A percentile compares a stretch with the other conserved stretches of the same genome.
Evolutionary conservation across 2,797 vertebrate species (phyloP).

Genomic region (Chromis chromis): DNA sequence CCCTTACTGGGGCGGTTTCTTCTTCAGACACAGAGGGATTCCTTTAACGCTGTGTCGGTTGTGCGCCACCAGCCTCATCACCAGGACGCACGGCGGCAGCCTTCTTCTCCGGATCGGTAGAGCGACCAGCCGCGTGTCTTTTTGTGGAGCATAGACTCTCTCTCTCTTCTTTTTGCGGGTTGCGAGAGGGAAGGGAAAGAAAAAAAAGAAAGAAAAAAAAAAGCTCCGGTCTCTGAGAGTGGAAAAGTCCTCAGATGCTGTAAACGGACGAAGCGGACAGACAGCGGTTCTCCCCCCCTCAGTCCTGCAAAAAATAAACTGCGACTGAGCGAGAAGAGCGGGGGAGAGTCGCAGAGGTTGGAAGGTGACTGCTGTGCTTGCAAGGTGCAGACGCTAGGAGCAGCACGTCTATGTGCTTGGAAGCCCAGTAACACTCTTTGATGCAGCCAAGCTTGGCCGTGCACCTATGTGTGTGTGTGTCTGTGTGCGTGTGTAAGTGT

Average conservation of each 20-base stretch:
- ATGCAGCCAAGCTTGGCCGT: conserved; percentile 65
- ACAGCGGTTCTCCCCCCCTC: conserved; percentile 28
- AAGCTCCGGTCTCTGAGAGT: conserved; percentile 12
- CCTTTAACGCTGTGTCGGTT: conserved; percentile 77
- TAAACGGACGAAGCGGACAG: conserved; percentile 22
- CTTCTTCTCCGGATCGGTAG: conserved; percentile 65
- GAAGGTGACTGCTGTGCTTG: conserved; percentile 85
- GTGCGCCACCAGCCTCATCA: conserved; percentile 85
- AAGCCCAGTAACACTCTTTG: conserved; percentile 62
- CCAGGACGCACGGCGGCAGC: conserved; percentile 78
- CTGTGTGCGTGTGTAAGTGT: neutral
- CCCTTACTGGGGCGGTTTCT: conserved; percentile 79
- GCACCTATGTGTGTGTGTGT: neutral
- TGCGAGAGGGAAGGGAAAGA: neutral
- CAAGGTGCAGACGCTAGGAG: conserved; percentile 82
- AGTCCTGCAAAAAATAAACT: conserved; percentile 56
- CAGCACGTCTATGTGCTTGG: conserved; percentile 72
- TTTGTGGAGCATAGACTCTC: conserved; percentile 51
- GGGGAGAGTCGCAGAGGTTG: conserved; percentile 81
- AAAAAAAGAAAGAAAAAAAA: too few species aligned
- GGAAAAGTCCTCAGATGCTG: conserved; percentile 39
- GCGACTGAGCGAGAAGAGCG: conserved; percentile 57
- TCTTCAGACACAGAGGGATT: conserved; percentile 74
- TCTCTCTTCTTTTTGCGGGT: conserved; percentile 2
- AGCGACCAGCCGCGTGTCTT: conserved; percentile 59